Conservation (phyloP, 2,113 vertebrate species). For the Picathartes gymnocephalus region DNA sequence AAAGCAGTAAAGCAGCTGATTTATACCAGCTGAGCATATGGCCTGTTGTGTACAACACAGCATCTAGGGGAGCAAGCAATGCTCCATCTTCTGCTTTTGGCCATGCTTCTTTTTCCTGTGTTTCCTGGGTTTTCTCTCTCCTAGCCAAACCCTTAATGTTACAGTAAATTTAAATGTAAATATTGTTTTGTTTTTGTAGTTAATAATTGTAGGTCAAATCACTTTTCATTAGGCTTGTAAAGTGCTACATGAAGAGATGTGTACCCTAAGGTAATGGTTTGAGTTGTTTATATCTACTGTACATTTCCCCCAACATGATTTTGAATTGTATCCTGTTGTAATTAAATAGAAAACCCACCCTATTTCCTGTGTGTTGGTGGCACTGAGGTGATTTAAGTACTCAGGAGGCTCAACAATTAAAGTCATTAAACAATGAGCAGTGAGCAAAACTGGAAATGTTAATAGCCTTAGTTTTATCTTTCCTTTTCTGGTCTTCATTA, state of each 20-base stretch:
- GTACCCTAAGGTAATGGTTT: conserved; percentile 56
- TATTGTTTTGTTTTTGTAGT: conserved; percentile 20
- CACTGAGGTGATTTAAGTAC: conserved; percentile 39
- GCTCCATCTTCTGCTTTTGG: conserved; percentile 6
- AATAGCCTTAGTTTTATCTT: conserved; percentile 53
- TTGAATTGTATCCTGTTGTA: conserved; percentile 55
- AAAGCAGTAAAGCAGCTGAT: not conserved
- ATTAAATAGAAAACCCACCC: conserved; percentile 29
- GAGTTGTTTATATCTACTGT: conserved; percentile 55
- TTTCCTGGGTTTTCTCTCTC: conserved; percentile 10
- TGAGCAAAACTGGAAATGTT: conserved; percentile 47
- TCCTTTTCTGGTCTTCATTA: conserved; percentile 52
- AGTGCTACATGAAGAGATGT: conserved; percentile 17
- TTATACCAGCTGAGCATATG: not conserved
- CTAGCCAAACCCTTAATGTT: not conserved
- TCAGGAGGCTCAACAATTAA: conserved; percentile 46
- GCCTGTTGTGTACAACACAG: not conserved
- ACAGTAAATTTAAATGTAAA: conserved; percentile 55
- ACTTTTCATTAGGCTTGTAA: conserved; percentile 54
- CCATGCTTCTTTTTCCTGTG: not conserved
- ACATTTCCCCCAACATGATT: conserved; percentile 28
- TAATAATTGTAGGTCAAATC: conserved; percentile 58
- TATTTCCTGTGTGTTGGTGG: conserved; percentile 66
- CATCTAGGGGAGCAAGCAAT: not conserved
- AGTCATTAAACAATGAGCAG: conserved; percentile 32